Evolutionary conservation across 2,888 invertebrate species (phyloP), one percentile per base, ranked within the genome.

Genomic region (Smittia aterrima): DNA sequence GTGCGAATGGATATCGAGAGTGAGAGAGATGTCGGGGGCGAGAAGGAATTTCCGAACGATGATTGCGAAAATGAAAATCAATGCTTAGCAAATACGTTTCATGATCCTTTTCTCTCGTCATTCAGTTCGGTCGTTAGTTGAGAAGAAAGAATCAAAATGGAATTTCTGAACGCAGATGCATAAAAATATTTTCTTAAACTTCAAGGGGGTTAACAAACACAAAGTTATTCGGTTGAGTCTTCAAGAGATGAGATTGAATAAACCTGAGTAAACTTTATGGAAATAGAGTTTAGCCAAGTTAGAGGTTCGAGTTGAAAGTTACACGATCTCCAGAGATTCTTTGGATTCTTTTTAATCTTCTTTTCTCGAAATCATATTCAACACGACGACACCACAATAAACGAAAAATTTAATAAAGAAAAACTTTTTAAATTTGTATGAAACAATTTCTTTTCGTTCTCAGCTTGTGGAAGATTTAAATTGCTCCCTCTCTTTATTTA

Each of bases 1-100:
- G 70, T 54, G 70, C 54, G 47, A 71, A 71, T 54, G 53, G 70
- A 47, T 71, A 71, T 71, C 18, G 54, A 54, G 22, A 71, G 40
- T 68, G 68, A 41, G 16, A 11, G 13, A 20, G 47, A 47, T n/a
- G n/a, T n/a, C n/a, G n/a, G n/a, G n/a, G n/a, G n/a, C n/a, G n/a
- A n/a, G n/a, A n/a, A n/a, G n/a, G 11, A 38, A 38, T 7, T 38
- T 38, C 16, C 38, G 6, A 38, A 38, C 11, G 38, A 38, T 38
- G 38, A 38, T 38, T 38, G 38, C 38, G 38, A 11, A 38, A 38
- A 38, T 38, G 38, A 38, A 38, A 38, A 38, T 38, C 38, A 38
- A 66, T 32, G 24, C 38, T 38, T 66, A 2, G 18, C 24, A 64
- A 13, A 20, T 11, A 22, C 22, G 9, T 64, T 22, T 25, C 1